Percentiles rank a stretch among this genome's conserved stretches.
Evolutionary conservation across 1,140 invertebrate genomes (phyloP).

Genomic region (Leptopilina clavipes): DNA sequence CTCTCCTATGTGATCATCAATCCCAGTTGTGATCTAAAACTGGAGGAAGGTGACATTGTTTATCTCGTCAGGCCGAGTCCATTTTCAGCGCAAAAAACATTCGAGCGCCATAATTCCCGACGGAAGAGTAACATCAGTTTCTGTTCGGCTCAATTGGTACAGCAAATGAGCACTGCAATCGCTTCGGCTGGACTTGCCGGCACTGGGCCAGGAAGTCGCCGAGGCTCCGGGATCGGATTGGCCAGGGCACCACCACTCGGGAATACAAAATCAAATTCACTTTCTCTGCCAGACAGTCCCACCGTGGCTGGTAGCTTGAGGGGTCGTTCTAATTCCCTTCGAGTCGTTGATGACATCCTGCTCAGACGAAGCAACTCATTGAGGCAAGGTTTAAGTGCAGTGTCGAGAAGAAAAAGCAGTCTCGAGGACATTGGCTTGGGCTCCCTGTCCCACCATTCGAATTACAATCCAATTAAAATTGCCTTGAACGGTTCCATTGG

Average conservation of each 20-base stretch:
- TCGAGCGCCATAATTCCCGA: conserved; percentile 91
- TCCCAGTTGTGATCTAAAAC: conserved; percentile 96
- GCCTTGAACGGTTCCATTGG: conserved; percentile 90
- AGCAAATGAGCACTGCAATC: conserved; percentile 79
- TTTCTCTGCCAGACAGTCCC: conserved; percentile 90
- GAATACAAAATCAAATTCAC: conserved; percentile 90
- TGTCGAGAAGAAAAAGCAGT: conserved; percentile 83
- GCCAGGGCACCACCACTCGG: conserved; percentile 84
- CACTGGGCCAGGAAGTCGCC: conserved; percentile 77
- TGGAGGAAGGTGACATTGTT: conserved; percentile 97
- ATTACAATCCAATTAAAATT: conserved; percentile 85
- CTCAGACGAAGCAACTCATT: conserved; percentile 88
- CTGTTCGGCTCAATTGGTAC: conserved; percentile 82
- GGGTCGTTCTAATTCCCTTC: conserved; percentile 88
- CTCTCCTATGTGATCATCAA: conserved; percentile 99
- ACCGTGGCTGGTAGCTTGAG: conserved; percentile 84
- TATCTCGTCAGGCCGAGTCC: conserved; percentile 92
- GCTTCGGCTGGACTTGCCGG: conserved; percentile 69
- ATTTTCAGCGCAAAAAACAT: conserved; percentile 94
- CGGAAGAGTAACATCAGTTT: conserved; percentile 94
- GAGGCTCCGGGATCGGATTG: conserved; percentile 78
- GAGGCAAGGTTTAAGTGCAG: conserved; percentile 82
- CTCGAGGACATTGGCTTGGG: conserved; percentile 88
- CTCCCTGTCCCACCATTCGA: conserved; percentile 76
- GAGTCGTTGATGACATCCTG: conserved; percentile 89